These are phyloP conservation scores for Heliconius eleuchia DNA, from an alignment of 1,140 invertebrate species.

Conservation along the genomic window DNA sequence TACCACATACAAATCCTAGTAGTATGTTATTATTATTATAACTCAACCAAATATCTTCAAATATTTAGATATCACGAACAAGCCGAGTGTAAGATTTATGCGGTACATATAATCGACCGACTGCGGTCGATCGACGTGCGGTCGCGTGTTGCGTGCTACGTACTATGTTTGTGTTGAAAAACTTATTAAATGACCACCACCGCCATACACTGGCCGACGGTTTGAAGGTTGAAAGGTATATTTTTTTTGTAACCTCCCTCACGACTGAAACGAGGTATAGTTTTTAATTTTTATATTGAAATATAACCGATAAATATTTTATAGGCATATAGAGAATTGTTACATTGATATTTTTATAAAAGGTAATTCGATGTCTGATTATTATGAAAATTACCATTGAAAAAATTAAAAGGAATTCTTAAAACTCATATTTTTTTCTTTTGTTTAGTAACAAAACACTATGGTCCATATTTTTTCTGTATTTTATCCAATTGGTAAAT, in stretches of 20 bases:
- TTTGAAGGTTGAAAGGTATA: constrained; percentile 34
- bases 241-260: neutral
- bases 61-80: neutral
- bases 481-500: no score
- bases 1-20: no score
- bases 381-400: no score
- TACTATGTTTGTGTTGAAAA: constrained; percentile 29
- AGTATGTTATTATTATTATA: no score
- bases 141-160: constrained; percentile 23
- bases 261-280: neutral
- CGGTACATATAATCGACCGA: constrained; percentile 34
- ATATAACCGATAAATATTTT: neutral
- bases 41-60: neutral
- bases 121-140: constrained; percentile 25
- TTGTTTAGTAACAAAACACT: neutral
- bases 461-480: neutral
- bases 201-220: constrained; percentile 25
- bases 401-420: no score
- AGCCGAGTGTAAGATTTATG: constrained; percentile 17
- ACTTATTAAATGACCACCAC: constrained; percentile 37
- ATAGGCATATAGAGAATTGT: no score
- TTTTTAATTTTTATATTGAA: neutral
- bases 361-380: no score
- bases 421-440: no score
- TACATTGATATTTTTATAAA: no score